Evolutionary conservation across 2,113 vertebrate genomes (phyloP), one percentile per base, ranked within the genome.

Genomic region (Tyto alba): DNA sequence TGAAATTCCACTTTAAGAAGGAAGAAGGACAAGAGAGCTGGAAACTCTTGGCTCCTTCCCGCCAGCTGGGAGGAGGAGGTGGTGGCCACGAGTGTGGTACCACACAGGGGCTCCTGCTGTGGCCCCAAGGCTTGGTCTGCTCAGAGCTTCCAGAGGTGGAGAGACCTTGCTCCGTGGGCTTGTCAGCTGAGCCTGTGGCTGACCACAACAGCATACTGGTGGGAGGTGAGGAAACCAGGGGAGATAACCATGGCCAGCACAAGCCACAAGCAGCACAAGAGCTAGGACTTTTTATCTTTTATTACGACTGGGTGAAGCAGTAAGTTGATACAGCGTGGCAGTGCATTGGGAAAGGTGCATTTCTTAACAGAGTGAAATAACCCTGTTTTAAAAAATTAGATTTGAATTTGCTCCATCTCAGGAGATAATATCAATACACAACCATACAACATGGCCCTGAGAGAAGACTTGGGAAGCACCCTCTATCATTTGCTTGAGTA

Each of bases 1-100:
- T 96, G 87, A 92, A 95, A 93, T 95, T 89, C 45, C 69, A 52
- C 41, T 87, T 88, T 57, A 76, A 94, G 84, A 87, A 88, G 41
- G 55, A 94, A 90, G 66, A 90, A 63, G 72, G 60, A 80, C 47
- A 62, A 73, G 67, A 72, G 45, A 76, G 38, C 38, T 88, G 78
- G 73, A 76, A 93, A 72, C 22, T 78, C 53, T 91, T 0, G 0
- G 56, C 73, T 90, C 53, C 57, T 90, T 97, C 43, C 57, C 90
- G 88, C 36, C 22, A 8, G 13, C 73, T 53, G 43, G 36, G 90
- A 83, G 36, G 40, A 95, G 43, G 59, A 84, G 75, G 72, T 66
- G 38, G 41, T 62, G 10, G 38, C 76, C 47, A 36, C 21, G 55
- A 71, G 12, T 27, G 64, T 71, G 48, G 63, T 85, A 55, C 38